These are phyloP conservation scores for Pseudococcus jackbeardsleyi DNA, from an alignment of 2,888 invertebrate genomes.

Conservation along the genomic window DNA sequence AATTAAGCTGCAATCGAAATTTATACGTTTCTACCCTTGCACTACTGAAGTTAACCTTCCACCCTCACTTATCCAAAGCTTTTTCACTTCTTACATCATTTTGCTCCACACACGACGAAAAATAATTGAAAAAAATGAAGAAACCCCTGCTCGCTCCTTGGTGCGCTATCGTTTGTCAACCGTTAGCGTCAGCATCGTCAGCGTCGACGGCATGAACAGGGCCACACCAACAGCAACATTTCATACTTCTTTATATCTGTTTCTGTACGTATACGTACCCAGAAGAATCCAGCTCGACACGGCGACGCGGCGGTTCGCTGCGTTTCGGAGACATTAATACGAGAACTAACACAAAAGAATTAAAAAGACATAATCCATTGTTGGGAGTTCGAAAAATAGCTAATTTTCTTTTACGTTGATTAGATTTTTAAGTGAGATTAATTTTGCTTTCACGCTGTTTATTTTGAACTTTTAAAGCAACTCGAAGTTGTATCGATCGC, in stretches of 20 bases:
- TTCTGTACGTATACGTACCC: too few relatives aligned
- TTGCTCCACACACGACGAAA: too few relatives aligned
- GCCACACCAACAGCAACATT: background rate
- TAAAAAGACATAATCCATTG: constrained; percentile 61
- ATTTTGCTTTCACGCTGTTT: constrained; percentile 62
- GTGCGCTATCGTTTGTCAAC: too few relatives aligned
- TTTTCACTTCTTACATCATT: too few relatives aligned
- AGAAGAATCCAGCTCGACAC: background rate
- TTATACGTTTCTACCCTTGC: too few relatives aligned
- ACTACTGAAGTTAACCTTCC: too few relatives aligned
- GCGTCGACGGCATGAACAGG: too few relatives aligned
- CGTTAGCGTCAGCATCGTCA: too few relatives aligned
- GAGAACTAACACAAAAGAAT: constrained; percentile 60
- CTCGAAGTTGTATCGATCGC: constrained; percentile 60
- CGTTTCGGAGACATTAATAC: constrained; percentile 30
- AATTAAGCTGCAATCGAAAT: too few relatives aligned
- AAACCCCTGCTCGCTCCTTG: too few relatives aligned
- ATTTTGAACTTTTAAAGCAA: constrained; percentile 57
- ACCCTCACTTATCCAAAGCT: too few relatives aligned
- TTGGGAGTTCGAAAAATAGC: constrained; percentile 57
- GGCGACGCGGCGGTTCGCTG: background rate
- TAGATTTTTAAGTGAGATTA: constrained; percentile 64
- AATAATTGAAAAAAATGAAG: too few relatives aligned
- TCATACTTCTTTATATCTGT: background rate
- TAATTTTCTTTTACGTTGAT: constrained; percentile 64